Base-by-base conservation (phyloP, 1,140 invertebrate species). In the Colletes latitarsis region DNA sequence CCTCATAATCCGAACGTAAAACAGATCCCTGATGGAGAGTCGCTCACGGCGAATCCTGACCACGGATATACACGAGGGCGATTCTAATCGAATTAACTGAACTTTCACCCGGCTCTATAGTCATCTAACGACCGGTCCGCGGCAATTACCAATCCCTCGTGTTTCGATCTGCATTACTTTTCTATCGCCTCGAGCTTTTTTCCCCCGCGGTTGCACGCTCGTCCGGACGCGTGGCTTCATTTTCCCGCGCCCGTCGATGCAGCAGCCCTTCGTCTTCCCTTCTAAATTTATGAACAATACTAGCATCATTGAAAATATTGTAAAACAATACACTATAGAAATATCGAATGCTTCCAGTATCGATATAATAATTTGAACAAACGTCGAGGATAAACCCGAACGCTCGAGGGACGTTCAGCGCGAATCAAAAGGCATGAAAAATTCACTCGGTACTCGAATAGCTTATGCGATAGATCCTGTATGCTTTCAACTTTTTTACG, bases 11-110 rank as follows among this genome's bases (percentile, higher is more conserved):
- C 72, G 80, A 73, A 79, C 79, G 75, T 63, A 64, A 82, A 79
- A 70, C 67, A 67, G 83, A 73, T 77, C 62, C 66, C 55, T 79
- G 77, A 84, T 75, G 60, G 78, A 75, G 62, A 62, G 83, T 77
- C 71, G 83, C 86, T 89, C 78, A 68, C 66, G 79, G 82, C 80
- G 74, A 88, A 89, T 88, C 87, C 87, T 88, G 85, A 88, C 77
- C 82, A 79, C 73, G 67, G 76, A 81, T 87, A 73, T 83, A 82
- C 85, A 85, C 84, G 60, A 84, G 82, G 88, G 83, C 80, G 89
- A 89, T 90, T 88, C 88, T 90, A 90, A 90, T 90, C 89, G 88
- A 90, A 90, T 89, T 89, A 90, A 84, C 85, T 89, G 88, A 90
- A 90, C 89, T 90, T 90, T 90, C 89, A 90, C 88, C 88, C 82